phyloP scores from a whole-genome alignment of 2,113 vertebrate species.

The Rhodinocichla rosea region DNA sequence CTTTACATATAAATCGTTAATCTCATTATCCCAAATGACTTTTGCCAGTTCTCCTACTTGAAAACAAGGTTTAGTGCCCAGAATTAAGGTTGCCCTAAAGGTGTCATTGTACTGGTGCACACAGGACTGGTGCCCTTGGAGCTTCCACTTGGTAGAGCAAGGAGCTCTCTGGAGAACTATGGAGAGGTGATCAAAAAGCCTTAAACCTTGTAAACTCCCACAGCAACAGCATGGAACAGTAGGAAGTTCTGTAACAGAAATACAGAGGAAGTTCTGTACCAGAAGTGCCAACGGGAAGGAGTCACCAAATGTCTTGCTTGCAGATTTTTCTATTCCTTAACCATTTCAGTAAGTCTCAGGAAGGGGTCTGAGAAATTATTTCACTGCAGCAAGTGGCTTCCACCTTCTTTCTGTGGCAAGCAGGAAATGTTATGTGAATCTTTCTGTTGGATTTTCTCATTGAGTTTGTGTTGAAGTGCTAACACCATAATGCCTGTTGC shows the following conservation, averaged over 20 bases:
- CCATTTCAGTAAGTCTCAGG: not conserved
- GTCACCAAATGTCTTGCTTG: not conserved
- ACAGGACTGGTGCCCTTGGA: not conserved
- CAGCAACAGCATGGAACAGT: not conserved
- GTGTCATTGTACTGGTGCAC: not conserved
- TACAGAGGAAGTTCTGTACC: not conserved
- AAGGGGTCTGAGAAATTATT: not conserved
- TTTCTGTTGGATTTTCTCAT: not conserved
- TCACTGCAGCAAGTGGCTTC: not conserved
- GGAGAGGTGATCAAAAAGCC: not conserved
- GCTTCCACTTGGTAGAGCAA: not conserved
- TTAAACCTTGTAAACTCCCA: not conserved
- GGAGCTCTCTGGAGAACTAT: not conserved
- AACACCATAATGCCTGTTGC: not conserved
- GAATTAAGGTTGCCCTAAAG: not conserved
- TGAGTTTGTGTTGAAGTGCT: not conserved
- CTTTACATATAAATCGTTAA: not conserved
- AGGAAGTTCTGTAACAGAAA: not conserved
- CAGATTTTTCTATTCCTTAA: not conserved
- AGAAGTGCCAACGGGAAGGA: not conserved
- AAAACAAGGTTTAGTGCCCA: not conserved
- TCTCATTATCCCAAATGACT: not conserved
- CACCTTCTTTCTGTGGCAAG: not conserved
- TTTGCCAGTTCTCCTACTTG: not conserved
- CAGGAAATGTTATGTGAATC: not conserved